Conservation (phyloP, 2,888 invertebrate genomes). For the Theretra japonica region DNA sequence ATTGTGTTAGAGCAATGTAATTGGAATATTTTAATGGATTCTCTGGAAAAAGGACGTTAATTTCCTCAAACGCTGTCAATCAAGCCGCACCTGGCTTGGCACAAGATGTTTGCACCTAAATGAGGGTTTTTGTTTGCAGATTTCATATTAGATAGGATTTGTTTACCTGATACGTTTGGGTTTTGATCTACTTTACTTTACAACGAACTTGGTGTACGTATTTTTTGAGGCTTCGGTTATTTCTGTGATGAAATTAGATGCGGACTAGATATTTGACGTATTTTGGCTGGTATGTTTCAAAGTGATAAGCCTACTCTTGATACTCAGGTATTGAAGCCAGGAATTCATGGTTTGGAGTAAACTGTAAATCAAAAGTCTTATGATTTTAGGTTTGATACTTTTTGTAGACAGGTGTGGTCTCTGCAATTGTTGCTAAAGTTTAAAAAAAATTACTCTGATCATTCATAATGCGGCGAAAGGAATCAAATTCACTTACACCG, state of each 20-base stretch:
- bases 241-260: too few species aligned
- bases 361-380: too few species aligned
- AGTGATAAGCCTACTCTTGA: too few species aligned
- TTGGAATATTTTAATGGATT: slow-evolving; percentile 20
- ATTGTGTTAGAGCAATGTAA: slow-evolving; percentile 14
- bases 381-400: too few species aligned
- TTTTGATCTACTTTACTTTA: background rate
- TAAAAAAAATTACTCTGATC: background rate
- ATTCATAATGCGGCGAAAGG: background rate
- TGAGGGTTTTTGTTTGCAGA: slow-evolving; percentile 18
- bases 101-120: slow-evolving; percentile 13
- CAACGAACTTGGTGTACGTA: background rate
- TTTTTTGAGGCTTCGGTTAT: background rate
- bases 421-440: too few species aligned
- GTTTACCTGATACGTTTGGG: background rate
- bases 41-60: background rate
- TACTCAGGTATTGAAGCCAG: too few species aligned
- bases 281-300: too few species aligned
- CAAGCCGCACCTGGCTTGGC: slow-evolving; percentile 9
- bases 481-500: background rate
- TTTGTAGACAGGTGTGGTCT: too few species aligned
- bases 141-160: slow-evolving; percentile 17
- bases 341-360: too few species aligned
- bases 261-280: too few species aligned
- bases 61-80: slow-evolving; percentile 21